A percentile compares a stretch with the other conserved stretches of the same genome.
phyloP scores from a whole-genome alignment of 2,888 invertebrate genomes.

The Ormyrus nitidulus region DNA sequence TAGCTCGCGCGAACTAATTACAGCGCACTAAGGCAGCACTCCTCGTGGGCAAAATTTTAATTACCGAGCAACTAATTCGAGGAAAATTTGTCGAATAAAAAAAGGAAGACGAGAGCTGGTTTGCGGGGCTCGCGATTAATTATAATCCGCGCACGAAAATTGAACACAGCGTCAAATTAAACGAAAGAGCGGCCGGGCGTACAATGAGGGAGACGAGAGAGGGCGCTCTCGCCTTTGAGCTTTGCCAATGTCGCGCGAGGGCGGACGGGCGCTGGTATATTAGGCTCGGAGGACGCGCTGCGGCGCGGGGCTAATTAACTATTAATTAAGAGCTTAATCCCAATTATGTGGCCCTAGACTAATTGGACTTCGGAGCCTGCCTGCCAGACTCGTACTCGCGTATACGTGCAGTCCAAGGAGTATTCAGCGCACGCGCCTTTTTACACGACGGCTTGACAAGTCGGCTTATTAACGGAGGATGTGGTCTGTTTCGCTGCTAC shows the following conservation, averaged over 20 bases:
- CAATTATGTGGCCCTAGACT: constrained; percentile 70
- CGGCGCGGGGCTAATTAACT: constrained; percentile 69
- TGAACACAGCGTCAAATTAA: constrained; percentile 25
- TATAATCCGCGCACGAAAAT: constrained; percentile 29
- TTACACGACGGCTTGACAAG: background rate
- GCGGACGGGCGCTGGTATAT: background rate
- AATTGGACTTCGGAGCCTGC: constrained; percentile 68
- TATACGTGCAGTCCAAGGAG: too few relatives aligned
- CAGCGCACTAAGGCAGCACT: background rate
- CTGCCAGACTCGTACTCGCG: constrained; percentile 38
- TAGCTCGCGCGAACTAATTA: constrained; percentile 9
- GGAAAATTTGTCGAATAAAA: background rate
- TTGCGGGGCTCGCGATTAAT: constrained; percentile 15
- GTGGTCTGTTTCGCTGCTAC: too few relatives aligned
- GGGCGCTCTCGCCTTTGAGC: constrained; percentile 18
- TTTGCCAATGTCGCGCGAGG: constrained; percentile 37
- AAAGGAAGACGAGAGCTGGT: too few relatives aligned
- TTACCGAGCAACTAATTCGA: constrained; percentile 27
- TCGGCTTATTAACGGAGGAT: background rate
- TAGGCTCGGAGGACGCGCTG: background rate
- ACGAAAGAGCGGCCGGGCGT: background rate
- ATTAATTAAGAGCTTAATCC: constrained; percentile 71
- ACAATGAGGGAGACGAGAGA: background rate
- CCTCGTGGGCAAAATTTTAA: constrained; percentile 10
- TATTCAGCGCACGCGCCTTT: constrained; percentile 13